Conservation (phyloP, 2,888 invertebrate genomes). For the Andrena flavipes region DNA sequence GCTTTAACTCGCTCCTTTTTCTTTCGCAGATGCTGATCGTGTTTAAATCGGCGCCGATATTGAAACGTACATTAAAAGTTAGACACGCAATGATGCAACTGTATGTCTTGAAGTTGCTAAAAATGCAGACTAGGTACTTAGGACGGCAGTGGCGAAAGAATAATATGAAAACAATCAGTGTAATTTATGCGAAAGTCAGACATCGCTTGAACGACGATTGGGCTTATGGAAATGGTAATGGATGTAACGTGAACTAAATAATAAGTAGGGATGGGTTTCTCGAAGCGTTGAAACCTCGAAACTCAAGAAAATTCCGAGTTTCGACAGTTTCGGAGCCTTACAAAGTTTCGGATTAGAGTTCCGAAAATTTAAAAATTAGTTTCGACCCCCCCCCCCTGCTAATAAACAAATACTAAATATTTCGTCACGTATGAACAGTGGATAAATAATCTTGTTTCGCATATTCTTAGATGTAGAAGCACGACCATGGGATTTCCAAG, state of each 20-base stretch:
- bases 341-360: too few species aligned
- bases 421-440: not conserved
- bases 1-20: constrained; percentile 17
- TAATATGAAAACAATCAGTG: constrained; percentile 99
- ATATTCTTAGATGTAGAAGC: constrained; percentile 93
- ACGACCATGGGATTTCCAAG: constrained; percentile 99
- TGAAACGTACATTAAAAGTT: constrained; percentile 98
- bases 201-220: constrained; percentile 99
- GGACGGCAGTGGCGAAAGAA: constrained; percentile 99
- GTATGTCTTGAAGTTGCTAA: constrained; percentile 98
- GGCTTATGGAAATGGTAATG: constrained; percentile 97
- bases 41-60: constrained; percentile 99
- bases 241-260: not conserved
- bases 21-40: constrained; percentile 94
- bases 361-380: too few species aligned
- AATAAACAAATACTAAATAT: not conserved
- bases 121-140: constrained; percentile 99
- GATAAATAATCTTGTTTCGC: not conserved
- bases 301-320: too few species aligned
- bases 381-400: too few species aligned
- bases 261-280: not conserved
- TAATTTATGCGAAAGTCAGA: constrained; percentile 98
- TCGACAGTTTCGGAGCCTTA: too few species aligned
- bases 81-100: constrained; percentile 98
- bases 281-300: too few species aligned